phyloP scores from a whole-genome alignment of 2,113 vertebrate genomes.

The Serinus canaria region DNA sequence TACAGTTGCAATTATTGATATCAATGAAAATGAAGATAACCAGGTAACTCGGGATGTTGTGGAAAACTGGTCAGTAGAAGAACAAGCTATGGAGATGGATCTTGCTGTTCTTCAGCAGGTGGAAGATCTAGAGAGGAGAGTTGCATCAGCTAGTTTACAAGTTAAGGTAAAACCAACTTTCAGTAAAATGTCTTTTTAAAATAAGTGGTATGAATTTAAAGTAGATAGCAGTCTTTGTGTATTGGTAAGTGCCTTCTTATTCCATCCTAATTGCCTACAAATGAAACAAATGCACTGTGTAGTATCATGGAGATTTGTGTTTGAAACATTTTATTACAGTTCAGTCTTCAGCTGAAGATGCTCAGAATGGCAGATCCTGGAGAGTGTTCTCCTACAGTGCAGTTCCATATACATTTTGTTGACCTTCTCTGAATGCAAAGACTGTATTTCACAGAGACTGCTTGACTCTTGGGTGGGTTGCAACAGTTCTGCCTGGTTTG shows the following conservation, averaged over 20 bases:
- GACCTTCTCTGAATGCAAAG: not conserved
- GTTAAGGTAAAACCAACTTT: conserved; percentile 84
- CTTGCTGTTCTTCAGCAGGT: conserved; percentile 88
- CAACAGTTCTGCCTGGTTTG: not conserved
- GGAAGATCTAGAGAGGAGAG: conserved; percentile 90
- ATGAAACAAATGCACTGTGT: not conserved
- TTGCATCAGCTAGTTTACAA: conserved; percentile 89
- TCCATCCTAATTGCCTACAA: not conserved
- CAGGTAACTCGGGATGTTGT: conserved; percentile 82
- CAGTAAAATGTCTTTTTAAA: conserved; percentile 55
- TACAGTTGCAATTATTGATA: conserved; percentile 83
- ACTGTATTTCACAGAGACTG: not conserved
- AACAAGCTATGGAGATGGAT: conserved; percentile 92
- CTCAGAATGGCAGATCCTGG: not conserved
- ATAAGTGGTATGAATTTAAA: conserved; percentile 16
- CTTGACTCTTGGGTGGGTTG: not conserved
- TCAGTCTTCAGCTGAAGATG: not conserved
- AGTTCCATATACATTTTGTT: not conserved
- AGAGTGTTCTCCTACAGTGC: not conserved
- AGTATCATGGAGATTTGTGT: not conserved
- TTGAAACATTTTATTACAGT: not conserved
- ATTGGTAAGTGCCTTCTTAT: conserved; percentile 31
- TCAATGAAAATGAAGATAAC: conserved; percentile 81
- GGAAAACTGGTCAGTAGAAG: conserved; percentile 91
- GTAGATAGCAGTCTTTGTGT: not conserved